A percentile compares a stretch with the other conserved stretches of the same genome.
Conservation (phyloP, 92 coral and sea anemone genomes). For the Scolanthus callimorphus region DNA sequence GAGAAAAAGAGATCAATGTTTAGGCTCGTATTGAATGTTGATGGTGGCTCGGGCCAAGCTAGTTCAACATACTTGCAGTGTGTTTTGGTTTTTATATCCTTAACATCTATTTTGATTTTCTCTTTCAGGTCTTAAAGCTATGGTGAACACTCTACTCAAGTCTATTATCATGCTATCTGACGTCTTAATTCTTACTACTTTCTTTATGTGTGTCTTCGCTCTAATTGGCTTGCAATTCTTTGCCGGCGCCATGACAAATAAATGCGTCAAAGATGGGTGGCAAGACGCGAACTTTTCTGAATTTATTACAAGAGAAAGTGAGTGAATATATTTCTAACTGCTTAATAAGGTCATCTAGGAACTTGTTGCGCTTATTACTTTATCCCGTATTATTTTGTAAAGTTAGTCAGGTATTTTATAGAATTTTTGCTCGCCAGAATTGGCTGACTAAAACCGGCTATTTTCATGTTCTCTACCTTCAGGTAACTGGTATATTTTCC, state of each 20-base stretch:
- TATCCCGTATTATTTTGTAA: too few species aligned
- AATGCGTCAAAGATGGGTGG: slow-evolving; percentile 67
- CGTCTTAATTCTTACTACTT: slow-evolving; percentile 90
- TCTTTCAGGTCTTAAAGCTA: slow-evolving; percentile 91
- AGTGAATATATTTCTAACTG: too few species aligned
- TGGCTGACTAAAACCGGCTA: neutral
- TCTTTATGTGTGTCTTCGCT: slow-evolving; percentile 97
- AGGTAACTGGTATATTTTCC: slow-evolving; percentile 20
- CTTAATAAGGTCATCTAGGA: too few species aligned
- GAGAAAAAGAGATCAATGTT: neutral
- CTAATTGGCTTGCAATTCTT: slow-evolving; percentile 97
- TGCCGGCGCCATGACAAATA: slow-evolving; percentile 79
- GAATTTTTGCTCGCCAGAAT: neutral
- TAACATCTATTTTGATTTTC: slow-evolving; percentile 2
- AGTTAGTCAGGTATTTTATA: too few species aligned
- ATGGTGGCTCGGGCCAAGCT: too few species aligned
- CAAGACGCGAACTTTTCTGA: too few species aligned
- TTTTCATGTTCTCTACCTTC: neutral
- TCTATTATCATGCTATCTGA: slow-evolving; percentile 99
- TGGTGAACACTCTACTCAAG: slow-evolving; percentile 98
- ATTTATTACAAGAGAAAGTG: too few species aligned
- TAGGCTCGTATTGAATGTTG: too few species aligned
- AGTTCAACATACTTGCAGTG: too few species aligned
- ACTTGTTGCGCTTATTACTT: too few species aligned
- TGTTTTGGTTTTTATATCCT: neutral